These are phyloP conservation scores for Falco concolor DNA, from an alignment of 2,797 vertebrate species.

Conservation along the genomic window DNA sequence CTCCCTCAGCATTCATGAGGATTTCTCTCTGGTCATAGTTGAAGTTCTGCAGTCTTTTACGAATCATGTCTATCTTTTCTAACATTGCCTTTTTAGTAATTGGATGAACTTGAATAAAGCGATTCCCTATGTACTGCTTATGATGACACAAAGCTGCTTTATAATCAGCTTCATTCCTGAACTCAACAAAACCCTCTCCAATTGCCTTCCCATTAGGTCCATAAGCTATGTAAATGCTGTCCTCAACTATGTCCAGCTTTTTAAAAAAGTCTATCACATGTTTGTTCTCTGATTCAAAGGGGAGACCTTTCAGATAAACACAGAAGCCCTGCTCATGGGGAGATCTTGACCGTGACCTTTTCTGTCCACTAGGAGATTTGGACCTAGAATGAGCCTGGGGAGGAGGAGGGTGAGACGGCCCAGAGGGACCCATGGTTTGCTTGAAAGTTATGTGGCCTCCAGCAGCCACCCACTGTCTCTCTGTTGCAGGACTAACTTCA, in stretches of 20 bases:
- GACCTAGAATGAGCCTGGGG: conserved; percentile 74
- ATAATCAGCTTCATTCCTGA: conserved; percentile 90
- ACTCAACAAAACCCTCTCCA: conserved; percentile 96
- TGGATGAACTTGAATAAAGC: conserved; percentile 97
- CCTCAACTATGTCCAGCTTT: conserved; percentile 91
- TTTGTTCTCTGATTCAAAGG: conserved; percentile 96
- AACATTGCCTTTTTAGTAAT: conserved; percentile 95
- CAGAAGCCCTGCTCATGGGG: conserved; percentile 93
- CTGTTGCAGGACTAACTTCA: conserved; percentile 90
- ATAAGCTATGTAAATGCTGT: conserved; percentile 96
- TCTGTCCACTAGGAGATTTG: conserved; percentile 78
- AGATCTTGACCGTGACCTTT: conserved; percentile 90
- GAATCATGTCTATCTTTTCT: conserved; percentile 93
- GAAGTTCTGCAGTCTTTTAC: conserved; percentile 86
- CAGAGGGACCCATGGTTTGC: conserved; percentile 77
- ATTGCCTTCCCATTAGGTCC: conserved; percentile 95
- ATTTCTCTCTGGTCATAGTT: conserved; percentile 87
- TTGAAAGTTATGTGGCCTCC: conserved; percentile 80
- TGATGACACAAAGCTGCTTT: conserved; percentile 92
- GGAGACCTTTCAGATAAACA: conserved; percentile 95
- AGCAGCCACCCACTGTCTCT: conserved; percentile 89
- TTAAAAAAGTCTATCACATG: conserved; percentile 98
- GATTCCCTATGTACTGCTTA: conserved; percentile 97
- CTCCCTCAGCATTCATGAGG: conserved; percentile 79
- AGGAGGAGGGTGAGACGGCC: conserved; percentile 74